Evolutionary conservation across 2,113 vertebrate species (phyloP), one percentile per base, ranked within the genome.

Genomic region (Marmota flaviventris): DNA sequence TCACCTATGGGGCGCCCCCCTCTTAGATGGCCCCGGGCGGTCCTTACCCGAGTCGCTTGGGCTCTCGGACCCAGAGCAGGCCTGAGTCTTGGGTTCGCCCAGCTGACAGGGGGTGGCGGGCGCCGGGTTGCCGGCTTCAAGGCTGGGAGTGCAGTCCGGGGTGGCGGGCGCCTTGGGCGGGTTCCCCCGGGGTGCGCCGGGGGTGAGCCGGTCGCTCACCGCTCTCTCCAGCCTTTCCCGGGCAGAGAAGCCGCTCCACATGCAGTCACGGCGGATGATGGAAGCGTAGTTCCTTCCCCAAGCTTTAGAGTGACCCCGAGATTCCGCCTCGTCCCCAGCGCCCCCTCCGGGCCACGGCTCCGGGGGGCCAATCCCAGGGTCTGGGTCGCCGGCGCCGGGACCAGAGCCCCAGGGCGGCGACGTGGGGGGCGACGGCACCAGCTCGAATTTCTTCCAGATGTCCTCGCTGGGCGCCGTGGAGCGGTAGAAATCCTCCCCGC

Each of bases 391-490:
- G 37, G 70, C 96, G 73, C 97, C 98, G 1, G 98, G 98, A 95
- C 98, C 98, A 2, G 98, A 96, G 82, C 98, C 95, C 98, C 99
- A 98, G 86, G 98, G 98, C 32, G 99, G 99, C 45, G 99, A 99
- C 98, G 99, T 97, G 96, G 99, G 99, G 81, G 99, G 99, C 82
- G 99, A 99, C 96, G 99, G 99, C 63, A 99, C 98, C 98, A 99
- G 98, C 98, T 99, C 99, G 98, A 99, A 99, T 99, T 99, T 99
- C 99, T 99, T 99, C 99, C 99, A 99, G 97, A 99, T 99, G 97
- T 99, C 99, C 98, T 99, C 99, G 93, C 99, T 99, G 69, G 99
- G 99, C 3, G 99, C 99, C 39, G 99, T 99, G 88, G 99, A 99
- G 94, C 99, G 99, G 97, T 99, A 99, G 97, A 99, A 99, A 98